Evolutionary conservation across 1,140 invertebrate genomes (phyloP).

Genomic region (Araneus ventricosus): DNA sequence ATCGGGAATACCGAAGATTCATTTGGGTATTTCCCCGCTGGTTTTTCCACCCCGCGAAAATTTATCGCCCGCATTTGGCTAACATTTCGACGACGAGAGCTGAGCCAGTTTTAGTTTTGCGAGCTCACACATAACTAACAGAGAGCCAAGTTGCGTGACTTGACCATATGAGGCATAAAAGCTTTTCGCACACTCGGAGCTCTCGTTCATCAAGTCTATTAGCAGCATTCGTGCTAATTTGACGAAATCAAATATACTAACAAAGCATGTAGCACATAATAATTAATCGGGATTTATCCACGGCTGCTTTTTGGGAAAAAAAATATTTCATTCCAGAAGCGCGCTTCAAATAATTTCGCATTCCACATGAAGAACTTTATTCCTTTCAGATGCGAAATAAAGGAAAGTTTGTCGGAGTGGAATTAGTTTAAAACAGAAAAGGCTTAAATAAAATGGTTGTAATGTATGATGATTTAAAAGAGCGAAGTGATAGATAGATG

Average conservation of each 20-base stretch:
- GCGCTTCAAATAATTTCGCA: no score
- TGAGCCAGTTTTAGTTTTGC: not conserved
- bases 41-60: not conserved
- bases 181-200: not conserved
- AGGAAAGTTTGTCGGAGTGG: no score
- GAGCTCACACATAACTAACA: not conserved
- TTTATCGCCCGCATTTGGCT: not conserved
- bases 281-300: conserved; percentile 1
- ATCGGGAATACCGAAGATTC: not conserved
- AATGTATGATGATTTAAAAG: no score
- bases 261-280: not conserved
- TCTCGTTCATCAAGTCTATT: not conserved
- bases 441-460: no score
- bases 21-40: not conserved
- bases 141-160: not conserved
- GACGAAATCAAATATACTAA: conserved; percentile 13
- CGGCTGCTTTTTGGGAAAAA: not conserved
- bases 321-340: no score
- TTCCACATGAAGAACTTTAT: no score
- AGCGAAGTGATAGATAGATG: no score
- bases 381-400: no score
- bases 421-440: no score
- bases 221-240: conserved; percentile 7
- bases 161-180: not conserved
- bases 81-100: no score